Conservation (phyloP, 1,140 invertebrate species). For the Reticulitermes speratus region DNA sequence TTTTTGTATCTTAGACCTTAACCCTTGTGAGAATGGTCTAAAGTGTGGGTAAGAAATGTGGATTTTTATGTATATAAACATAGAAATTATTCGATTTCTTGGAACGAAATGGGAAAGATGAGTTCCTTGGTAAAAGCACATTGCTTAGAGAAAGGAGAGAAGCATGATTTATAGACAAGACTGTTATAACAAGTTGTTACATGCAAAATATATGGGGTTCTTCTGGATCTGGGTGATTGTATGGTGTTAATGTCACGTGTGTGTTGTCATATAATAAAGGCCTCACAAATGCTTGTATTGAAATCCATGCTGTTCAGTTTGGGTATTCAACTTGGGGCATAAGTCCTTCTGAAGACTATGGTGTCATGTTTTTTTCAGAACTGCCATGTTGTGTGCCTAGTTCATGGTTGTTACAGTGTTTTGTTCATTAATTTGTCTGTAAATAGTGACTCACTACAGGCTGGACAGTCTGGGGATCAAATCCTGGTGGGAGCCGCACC, state of each 20-base stretch:
- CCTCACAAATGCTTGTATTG: background rate
- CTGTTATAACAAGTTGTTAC: background rate
- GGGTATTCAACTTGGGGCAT: background rate
- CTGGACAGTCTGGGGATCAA: too few relatives aligned
- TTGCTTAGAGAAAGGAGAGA: background rate
- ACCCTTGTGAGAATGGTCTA: background rate
- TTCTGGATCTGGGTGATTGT: background rate
- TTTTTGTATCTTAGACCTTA: background rate
- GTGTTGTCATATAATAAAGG: background rate
- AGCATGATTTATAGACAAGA: background rate
- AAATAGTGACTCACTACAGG: background rate
- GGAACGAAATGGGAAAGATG: background rate
- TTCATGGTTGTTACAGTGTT: background rate
- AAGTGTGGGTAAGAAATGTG: background rate
- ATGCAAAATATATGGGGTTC: background rate
- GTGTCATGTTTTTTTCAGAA: background rate
- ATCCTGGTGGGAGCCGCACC: too few relatives aligned
- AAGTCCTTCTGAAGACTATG: background rate
- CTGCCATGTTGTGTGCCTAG: background rate
- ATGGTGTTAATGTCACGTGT: background rate
- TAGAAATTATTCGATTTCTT: background rate
- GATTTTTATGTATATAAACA: background rate
- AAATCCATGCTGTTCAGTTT: slow-evolving; percentile 6
- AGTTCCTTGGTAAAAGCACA: background rate
- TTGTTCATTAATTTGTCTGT: background rate